Evolutionary conservation across 2,797 vertebrate species (phyloP), one percentile per base, ranked within the genome.

Genomic region (Peromyscus melanophrys): DNA sequence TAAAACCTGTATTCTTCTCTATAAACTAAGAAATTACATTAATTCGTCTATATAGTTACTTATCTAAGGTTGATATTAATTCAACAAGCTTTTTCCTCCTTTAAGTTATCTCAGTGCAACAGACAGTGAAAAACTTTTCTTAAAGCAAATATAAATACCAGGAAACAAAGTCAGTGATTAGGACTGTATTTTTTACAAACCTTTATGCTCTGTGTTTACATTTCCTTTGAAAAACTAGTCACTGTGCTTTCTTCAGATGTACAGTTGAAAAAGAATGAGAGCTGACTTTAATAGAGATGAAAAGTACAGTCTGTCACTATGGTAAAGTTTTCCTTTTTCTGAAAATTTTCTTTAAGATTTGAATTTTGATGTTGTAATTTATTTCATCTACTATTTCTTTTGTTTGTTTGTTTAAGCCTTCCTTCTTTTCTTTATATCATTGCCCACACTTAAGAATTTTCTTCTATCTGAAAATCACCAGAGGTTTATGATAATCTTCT

Each of bases 351-450:
- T 17, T 88, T 96, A 71, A 93, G 23, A 49, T n/a, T 95, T 96
- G n/a, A 61, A 91, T 77, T 88, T 10, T 93, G 49, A 67, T 12
- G 8, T 6, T 23, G 83, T 59, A 89, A 37, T 86, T 94, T 92
- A 59, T 89, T 94, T 96, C 11, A 94, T 77, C 77, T 92, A 27
- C 37, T 83, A 13, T 89, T 13, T 95, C 92, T 73, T 90, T 46
- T 95, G 37, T 93, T 40, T 76, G 84, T 9, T 97, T 94, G 84
- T 96, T 98, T 63, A 63, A 77, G 0, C 57, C 65, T 97, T 23
- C n/a, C n/a, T 73, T 73, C 37, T 75, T 55, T 95, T 16, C 27
- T 81, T 87, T 84, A 84, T 4, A 65, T 14, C 16, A 75, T 92
- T 31, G 17, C 21, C 31, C 23, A 86, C 27, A 49, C 57, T 87